These are phyloP conservation scores for Prunella strophiata DNA, from an alignment of 2,797 vertebrate species.

Conservation along the genomic window DNA sequence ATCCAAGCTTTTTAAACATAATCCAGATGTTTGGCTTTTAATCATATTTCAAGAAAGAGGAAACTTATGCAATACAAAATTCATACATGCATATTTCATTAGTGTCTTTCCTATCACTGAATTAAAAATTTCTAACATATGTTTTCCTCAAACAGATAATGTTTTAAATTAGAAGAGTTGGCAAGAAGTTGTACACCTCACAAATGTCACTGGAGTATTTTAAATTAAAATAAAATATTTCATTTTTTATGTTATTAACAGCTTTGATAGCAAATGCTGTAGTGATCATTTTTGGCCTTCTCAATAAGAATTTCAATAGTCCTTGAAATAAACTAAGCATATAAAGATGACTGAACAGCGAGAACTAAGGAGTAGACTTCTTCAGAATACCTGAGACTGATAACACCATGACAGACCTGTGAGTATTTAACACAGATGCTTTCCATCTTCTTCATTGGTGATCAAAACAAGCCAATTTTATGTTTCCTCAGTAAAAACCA, in stretches of 20 bases:
- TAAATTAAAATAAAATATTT: conserved; percentile 63
- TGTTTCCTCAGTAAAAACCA: neutral
- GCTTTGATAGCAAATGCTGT: conserved; percentile 36
- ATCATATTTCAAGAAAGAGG: conserved; percentile 79
- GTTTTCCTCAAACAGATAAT: conserved; percentile 73
- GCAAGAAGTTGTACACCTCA: conserved; percentile 68
- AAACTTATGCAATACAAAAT: conserved; percentile 79
- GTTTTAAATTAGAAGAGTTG: conserved; percentile 72
- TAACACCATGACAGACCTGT: neutral
- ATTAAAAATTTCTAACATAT: conserved; percentile 79
- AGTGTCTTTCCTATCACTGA: conserved; percentile 79
- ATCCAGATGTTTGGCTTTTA: conserved; percentile 83
- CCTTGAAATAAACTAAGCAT: neutral
- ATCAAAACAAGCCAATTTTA: neutral
- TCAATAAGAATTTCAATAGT: conserved; percentile 10
- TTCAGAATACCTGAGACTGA: neutral
- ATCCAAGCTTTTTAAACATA: conserved; percentile 78
- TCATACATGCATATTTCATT: conserved; percentile 82
- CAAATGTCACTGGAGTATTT: conserved; percentile 73
- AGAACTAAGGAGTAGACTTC: neutral
- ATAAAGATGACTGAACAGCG: neutral
- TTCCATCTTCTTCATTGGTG: neutral
- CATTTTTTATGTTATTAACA: conserved; percentile 25
- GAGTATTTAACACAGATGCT: neutral
- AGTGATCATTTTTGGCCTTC: conserved; percentile 18